Percentiles rank a stretch among this genome's conserved stretches.
These are phyloP conservation scores for Hydractinia symbiolongicarpus DNA, from an alignment of 30 jellyfish, hydroid and myxozoan species.

Conservation along the genomic window DNA sequence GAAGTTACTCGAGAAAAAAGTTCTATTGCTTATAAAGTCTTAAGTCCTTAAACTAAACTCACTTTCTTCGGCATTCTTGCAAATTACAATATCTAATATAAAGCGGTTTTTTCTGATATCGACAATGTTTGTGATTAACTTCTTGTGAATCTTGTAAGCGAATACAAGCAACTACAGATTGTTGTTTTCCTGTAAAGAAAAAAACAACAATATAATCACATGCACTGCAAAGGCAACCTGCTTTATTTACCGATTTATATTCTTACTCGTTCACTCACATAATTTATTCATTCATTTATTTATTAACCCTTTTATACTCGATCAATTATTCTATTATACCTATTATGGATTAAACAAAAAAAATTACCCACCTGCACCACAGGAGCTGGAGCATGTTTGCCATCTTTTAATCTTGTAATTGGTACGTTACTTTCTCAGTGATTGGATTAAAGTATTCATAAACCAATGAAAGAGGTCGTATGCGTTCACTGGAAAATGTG, in stretches of 20 bases:
- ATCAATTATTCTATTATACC: no score
- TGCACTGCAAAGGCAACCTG: no score
- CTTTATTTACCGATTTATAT: no score
- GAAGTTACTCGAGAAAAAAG: no score
- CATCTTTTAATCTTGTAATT: slow-evolving; percentile 44
- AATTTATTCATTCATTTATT: no score
- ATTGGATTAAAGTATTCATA: slow-evolving; percentile 47
- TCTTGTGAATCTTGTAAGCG: slow-evolving; percentile 1
- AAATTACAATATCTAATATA: slow-evolving; percentile 14
- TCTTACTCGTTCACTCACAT: no score
- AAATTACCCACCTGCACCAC: slow-evolving; percentile 42
- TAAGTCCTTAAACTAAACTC: not conserved
- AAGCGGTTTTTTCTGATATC: slow-evolving; percentile 6
- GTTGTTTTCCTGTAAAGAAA: slow-evolving; percentile 22
- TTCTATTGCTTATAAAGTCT: no score
- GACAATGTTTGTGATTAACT: slow-evolving; percentile 4
- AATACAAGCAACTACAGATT: slow-evolving; percentile 13
- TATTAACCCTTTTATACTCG: no score
- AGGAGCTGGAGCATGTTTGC: slow-evolving; percentile 53
- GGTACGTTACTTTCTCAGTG: slow-evolving; percentile 19
- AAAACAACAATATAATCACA: no score
- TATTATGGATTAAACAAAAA: not conserved
- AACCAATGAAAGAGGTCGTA: not conserved
- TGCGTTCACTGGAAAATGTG: slow-evolving; percentile 1
- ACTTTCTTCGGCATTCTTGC: slow-evolving; percentile 11